Conservation (phyloP, 2,888 invertebrate species). For the Archaeoteleia sp. region DNA sequence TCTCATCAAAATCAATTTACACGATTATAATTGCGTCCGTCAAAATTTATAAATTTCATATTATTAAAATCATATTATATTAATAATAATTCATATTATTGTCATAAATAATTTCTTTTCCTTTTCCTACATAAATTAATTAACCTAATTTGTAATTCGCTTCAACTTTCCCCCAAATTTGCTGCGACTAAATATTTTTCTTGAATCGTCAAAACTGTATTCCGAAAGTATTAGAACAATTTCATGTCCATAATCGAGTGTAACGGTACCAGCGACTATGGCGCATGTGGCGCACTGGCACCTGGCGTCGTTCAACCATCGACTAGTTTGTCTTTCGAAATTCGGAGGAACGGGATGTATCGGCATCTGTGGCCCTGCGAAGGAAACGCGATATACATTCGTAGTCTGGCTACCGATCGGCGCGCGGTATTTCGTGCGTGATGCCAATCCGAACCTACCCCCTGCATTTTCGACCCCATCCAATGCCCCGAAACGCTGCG, state of each 20-base stretch:
- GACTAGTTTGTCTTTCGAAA: slow-evolving; percentile 18
- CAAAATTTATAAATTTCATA: too few species aligned
- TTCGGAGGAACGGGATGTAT: slow-evolving; percentile 14
- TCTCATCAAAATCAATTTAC: too few species aligned
- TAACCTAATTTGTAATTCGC: too few species aligned
- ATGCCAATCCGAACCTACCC: slow-evolving; percentile 21
- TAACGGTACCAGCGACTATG: not conserved
- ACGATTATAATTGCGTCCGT: too few species aligned
- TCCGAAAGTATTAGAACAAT: too few species aligned
- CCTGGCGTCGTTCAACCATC: not conserved
- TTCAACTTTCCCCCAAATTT: too few species aligned
- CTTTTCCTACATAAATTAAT: too few species aligned
- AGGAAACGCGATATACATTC: slow-evolving; percentile 22
- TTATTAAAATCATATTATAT: too few species aligned
- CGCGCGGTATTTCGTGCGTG: slow-evolving; percentile 32
- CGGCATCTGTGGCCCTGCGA: slow-evolving; percentile 21
- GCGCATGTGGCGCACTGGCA: not conserved
- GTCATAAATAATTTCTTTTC: too few species aligned
- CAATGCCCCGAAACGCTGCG: slow-evolving; percentile 20
- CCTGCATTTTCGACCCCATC: slow-evolving; percentile 31
- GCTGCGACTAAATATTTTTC: too few species aligned
- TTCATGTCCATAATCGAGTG: slow-evolving; percentile 6
- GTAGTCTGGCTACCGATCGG: slow-evolving; percentile 29
- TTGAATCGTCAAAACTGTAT: too few species aligned
- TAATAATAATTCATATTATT: too few species aligned